These are phyloP conservation scores for Ceratina japonica DNA, from an alignment of 1,140 invertebrate species.

Conservation along the genomic window DNA sequence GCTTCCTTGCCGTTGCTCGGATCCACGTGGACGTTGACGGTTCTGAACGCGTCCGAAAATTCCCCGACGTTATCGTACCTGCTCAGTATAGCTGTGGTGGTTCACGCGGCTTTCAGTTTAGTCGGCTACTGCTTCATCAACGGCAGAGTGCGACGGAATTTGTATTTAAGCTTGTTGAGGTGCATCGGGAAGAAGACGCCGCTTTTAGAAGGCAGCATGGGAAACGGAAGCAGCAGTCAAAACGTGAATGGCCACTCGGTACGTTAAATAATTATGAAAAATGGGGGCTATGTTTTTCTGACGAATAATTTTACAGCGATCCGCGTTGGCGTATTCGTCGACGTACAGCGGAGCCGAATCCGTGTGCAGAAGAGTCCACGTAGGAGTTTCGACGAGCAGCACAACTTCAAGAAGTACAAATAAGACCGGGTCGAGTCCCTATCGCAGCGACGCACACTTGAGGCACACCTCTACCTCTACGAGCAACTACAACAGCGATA, in stretches of 20 bases:
- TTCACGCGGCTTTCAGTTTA: conserved; percentile 88
- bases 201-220: conserved; percentile 86
- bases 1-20: conserved; percentile 88
- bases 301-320: conserved; percentile 81
- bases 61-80: conserved; percentile 86
- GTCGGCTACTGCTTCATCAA: conserved; percentile 92
- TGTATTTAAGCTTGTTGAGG: conserved; percentile 84
- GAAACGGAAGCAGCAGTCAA: conserved; percentile 85
- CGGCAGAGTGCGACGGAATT: conserved; percentile 86
- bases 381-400: conserved; percentile 96
- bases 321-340: conserved; percentile 89
- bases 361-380: conserved; percentile 85
- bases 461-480: conserved; percentile 90
- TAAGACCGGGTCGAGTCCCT: conserved; percentile 95
- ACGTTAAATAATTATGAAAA: conserved; percentile 20
- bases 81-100: conserved; percentile 85
- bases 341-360: conserved; percentile 77
- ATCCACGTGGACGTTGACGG: conserved; percentile 89
- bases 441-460: conserved; percentile 90
- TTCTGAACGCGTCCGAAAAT: conserved; percentile 89
- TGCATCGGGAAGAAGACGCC: conserved; percentile 93
- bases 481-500: conserved; percentile 91
- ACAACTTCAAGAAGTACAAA: conserved; percentile 96
- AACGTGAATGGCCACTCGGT: conserved; percentile 83
- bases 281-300: background rate